Evolutionary conservation across 2,797 vertebrate genomes (phyloP).

Genomic region (Myotis findleyi): DNA sequence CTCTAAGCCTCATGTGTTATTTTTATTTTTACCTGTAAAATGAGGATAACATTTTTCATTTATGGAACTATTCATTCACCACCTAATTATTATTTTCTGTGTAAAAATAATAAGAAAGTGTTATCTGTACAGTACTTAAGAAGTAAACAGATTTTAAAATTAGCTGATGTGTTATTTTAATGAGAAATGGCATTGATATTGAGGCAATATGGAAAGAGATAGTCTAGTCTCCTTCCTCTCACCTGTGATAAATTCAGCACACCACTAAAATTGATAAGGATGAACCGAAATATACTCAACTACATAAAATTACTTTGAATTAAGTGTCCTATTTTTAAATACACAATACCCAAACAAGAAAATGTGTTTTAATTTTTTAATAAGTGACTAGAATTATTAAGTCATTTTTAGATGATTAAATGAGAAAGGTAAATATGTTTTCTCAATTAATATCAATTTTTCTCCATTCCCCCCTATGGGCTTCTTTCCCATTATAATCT

Average conservation of each 20-base stretch:
- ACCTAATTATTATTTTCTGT: background rate
- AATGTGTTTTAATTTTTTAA: background rate
- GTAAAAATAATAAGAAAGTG: background rate
- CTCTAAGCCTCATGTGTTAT: background rate
- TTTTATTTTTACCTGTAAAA: constrained; percentile 35
- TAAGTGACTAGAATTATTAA: background rate
- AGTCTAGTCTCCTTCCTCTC: background rate
- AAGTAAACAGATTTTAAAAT: constrained; percentile 25
- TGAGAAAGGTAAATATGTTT: background rate
- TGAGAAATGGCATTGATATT: background rate
- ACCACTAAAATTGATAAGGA: fast-evolving
- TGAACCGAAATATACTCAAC: background rate
- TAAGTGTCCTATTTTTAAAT: background rate
- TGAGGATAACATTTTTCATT: background rate
- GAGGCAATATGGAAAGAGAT: background rate
- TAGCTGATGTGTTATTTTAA: background rate
- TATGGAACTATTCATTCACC: background rate
- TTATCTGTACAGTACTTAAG: background rate
- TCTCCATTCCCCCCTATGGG: background rate
- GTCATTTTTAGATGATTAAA: background rate
- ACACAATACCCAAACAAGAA: background rate
- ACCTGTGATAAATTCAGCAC: background rate
- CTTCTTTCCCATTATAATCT: constrained; percentile 54
- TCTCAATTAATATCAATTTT: constrained; percentile 31
- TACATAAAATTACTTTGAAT: background rate